phyloP scores from a whole-genome alignment of 2,797 vertebrate genomes.

The Melanotaenia nigrans region DNA sequence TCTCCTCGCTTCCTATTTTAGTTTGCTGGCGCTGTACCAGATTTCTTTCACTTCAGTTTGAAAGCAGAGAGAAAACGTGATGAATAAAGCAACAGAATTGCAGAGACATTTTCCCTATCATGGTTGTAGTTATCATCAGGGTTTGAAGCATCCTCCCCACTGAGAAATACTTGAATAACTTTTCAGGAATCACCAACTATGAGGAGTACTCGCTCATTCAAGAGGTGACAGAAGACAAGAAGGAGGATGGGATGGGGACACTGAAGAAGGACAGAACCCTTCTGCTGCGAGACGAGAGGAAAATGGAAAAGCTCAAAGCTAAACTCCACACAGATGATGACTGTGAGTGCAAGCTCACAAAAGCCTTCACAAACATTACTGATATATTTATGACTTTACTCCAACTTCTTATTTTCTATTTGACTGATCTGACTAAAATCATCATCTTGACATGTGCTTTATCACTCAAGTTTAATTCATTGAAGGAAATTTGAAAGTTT shows the following conservation, averaged over 20 bases:
- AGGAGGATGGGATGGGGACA: conserved; percentile 92
- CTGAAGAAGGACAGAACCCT: conserved; percentile 95
- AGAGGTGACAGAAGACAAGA: conserved; percentile 92
- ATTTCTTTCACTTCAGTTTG: conserved; percentile 47
- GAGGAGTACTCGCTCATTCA: conserved; percentile 99
- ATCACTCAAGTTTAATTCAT: conserved; percentile 44
- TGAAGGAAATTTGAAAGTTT: conserved; percentile 43
- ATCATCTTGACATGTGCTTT: conserved; percentile 32
- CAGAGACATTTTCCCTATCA: conserved; percentile 25
- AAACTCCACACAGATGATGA: conserved; percentile 99
- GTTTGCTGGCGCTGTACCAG: conserved; percentile 57
- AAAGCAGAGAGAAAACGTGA: conserved; percentile 40
- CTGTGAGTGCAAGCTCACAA: conserved; percentile 81
- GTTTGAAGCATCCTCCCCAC: conserved; percentile 20
- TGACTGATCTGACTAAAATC: conserved; percentile 15
- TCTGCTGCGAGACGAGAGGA: conserved; percentile 92
- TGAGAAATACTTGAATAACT: conserved; percentile 33
- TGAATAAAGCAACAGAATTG: conserved; percentile 23
- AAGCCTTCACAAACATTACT: conserved; percentile 7
- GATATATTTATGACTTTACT: conserved; percentile 23
- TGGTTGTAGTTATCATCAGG: conserved; percentile 10
- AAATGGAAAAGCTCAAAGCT: conserved; percentile 99
- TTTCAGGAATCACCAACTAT: conserved; percentile 99
- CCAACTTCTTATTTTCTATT: conserved; percentile 22
- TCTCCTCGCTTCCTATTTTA: conserved; percentile 53